These are phyloP conservation scores for Epistrophe eligans DNA, from an alignment of 2,888 invertebrate species.

Conservation along the genomic window DNA sequence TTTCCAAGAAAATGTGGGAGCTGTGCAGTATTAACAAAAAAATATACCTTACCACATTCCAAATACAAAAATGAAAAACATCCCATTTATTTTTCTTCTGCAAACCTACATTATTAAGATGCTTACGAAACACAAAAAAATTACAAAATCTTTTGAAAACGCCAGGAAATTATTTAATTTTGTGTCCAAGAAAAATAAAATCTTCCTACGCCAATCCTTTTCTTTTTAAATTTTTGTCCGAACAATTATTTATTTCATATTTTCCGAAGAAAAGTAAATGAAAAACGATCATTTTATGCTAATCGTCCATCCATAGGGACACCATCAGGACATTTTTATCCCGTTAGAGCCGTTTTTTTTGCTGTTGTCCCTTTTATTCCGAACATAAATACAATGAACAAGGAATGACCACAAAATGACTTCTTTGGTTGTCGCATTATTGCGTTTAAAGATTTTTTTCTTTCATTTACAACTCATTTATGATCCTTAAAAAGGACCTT, in stretches of 20 bases:
- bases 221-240: slow-evolving; percentile 23
- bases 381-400: slow-evolving; percentile 29
- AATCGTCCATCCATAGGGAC: slow-evolving; percentile 57
- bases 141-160: slow-evolving; percentile 42
- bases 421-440: slow-evolving; percentile 67
- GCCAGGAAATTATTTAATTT: slow-evolving; percentile 40
- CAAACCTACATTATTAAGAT: slow-evolving; percentile 14
- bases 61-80: slow-evolving; percentile 16
- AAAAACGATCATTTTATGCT: slow-evolving; percentile 71
- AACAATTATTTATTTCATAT: slow-evolving; percentile 65
- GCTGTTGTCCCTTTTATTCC: background rate
- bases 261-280: slow-evolving; percentile 65
- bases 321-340: slow-evolving; percentile 41
- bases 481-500: slow-evolving; percentile 31
- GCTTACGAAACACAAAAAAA: background rate
- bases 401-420: slow-evolving; percentile 75
- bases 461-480: slow-evolving; percentile 56
- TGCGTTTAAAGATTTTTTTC: slow-evolving; percentile 51
- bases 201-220: slow-evolving; percentile 51
- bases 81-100: background rate
- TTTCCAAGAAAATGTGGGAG: slow-evolving; percentile 33
- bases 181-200: slow-evolving; percentile 20
- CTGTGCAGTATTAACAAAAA: background rate
- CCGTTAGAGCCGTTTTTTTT: slow-evolving; percentile 51
- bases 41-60: background rate